These are phyloP conservation scores for Xyrauchen texanus DNA, from an alignment of 2,113 vertebrate species.

Conservation along the genomic window DNA sequence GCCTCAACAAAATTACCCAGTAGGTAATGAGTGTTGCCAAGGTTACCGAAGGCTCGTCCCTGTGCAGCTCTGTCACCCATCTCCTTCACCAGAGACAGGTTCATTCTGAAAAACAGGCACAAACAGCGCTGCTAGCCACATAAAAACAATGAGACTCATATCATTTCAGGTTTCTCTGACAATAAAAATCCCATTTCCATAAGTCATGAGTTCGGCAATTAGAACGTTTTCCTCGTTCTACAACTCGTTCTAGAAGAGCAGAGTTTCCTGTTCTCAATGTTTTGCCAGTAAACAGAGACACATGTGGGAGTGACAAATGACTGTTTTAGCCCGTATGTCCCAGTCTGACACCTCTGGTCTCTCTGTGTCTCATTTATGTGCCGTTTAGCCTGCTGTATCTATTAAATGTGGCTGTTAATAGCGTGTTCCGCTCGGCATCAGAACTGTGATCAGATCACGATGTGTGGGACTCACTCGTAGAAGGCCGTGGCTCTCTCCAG, in stretches of 20 bases:
- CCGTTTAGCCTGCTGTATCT: neutral
- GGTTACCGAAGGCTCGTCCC: slow-evolving; percentile 92
- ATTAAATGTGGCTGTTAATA: too few species aligned
- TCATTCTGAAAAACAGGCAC: slow-evolving; percentile 79
- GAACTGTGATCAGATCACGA: too few species aligned
- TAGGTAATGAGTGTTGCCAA: slow-evolving; percentile 95
- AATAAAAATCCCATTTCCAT: too few species aligned
- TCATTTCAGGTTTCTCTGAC: too few species aligned
- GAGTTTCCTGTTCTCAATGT: slow-evolving; percentile 13
- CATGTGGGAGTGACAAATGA: neutral
- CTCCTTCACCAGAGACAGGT: slow-evolving; percentile 92
- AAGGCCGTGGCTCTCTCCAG: slow-evolving; percentile 88
- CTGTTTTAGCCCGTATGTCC: neutral
- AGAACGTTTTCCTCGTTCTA: too few species aligned
- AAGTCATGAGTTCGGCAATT: too few species aligned
- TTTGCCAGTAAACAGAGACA: slow-evolving; percentile 30
- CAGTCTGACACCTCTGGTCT: slow-evolving; percentile 10
- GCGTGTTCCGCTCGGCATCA: too few species aligned
- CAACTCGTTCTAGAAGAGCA: neutral
- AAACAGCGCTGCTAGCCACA: too few species aligned
- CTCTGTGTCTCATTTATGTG: neutral
- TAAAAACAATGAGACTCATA: too few species aligned
- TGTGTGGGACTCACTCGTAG: slow-evolving; percentile 84
- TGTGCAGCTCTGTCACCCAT: slow-evolving; percentile 92
- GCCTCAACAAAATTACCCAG: slow-evolving; percentile 93